These are phyloP conservation scores for Phoxinus dragarum DNA, from an alignment of 2,797 vertebrate genomes.

Conservation along the genomic window DNA sequence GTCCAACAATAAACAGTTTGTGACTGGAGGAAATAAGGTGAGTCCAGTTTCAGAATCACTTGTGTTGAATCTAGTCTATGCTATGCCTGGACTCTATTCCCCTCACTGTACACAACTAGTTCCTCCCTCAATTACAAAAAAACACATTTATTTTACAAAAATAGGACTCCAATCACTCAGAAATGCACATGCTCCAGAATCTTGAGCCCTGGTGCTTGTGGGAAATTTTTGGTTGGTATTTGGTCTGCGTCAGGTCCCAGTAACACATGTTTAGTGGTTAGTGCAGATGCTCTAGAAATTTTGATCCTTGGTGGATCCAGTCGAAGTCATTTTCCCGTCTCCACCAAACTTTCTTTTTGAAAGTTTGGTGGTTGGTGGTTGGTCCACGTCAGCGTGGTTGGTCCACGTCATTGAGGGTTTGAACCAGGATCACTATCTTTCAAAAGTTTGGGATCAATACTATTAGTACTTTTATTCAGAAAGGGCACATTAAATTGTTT, in stretches of 20 bases:
- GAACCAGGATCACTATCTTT: neutral
- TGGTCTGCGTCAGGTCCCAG: neutral
- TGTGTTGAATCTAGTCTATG: neutral
- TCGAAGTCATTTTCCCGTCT: neutral
- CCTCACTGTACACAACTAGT: neutral
- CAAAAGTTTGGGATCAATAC: neutral
- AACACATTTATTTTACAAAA: neutral
- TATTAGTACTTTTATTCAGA: neutral
- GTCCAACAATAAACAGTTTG: constrained; percentile 97
- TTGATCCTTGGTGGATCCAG: neutral
- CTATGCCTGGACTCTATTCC: neutral
- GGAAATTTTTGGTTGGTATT: neutral
- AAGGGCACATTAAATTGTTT: neutral
- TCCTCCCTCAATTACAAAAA: neutral
- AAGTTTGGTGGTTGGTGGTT: too few relatives aligned
- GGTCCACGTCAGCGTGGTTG: too few relatives aligned
- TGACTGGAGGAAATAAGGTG: constrained; percentile 98
- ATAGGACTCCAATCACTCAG: neutral
- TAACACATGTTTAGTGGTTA: neutral
- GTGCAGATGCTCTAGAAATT: neutral
- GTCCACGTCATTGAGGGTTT: neutral
- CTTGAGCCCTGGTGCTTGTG: neutral
- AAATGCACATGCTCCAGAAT: neutral
- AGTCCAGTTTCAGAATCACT: constrained; percentile 49
- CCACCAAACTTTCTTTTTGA: neutral